A percentile compares a stretch with the other conserved stretches of the same genome.
Evolutionary conservation across 2,797 vertebrate species (phyloP).

Genomic region (Phataginus tricuspis): DNA sequence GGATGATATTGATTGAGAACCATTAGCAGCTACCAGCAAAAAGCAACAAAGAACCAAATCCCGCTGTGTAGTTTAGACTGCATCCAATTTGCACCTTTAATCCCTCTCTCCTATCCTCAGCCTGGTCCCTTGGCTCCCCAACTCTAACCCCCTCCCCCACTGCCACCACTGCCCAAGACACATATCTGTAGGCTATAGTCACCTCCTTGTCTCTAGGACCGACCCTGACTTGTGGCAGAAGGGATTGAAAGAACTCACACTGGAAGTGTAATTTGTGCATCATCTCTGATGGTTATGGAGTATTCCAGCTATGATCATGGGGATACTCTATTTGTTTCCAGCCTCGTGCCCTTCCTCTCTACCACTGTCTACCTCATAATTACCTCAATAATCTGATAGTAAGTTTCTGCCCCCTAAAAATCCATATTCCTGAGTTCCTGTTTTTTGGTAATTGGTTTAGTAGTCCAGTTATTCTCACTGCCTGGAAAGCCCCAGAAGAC

Average conservation of each 20-base stretch:
- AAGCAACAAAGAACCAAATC: not conserved
- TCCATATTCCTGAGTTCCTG: not conserved
- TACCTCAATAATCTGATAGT: not conserved
- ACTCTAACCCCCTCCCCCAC: not conserved
- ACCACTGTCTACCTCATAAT: not conserved
- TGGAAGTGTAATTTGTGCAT: not conserved
- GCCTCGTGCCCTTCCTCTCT: not conserved
- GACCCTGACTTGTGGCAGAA: not conserved
- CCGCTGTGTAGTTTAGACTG: not conserved
- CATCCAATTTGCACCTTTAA: not conserved
- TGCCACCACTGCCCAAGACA: not conserved
- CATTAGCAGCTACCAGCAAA: not conserved
- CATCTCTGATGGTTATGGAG: not conserved
- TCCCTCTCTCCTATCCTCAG: not conserved
- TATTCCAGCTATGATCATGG: not conserved
- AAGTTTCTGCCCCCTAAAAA: not conserved
- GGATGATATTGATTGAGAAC: not conserved
- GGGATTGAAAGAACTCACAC: not conserved
- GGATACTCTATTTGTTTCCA: not conserved
- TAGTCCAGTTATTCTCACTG: not conserved
- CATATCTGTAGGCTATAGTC: not conserved
- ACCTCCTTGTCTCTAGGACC: too few species aligned
- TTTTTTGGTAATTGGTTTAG: not conserved
- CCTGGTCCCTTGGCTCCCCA: not conserved
- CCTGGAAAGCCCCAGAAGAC: not conserved